Base-by-base conservation (phyloP, 92 coral and sea anemone genomes). In the Porites lobata region DNA sequence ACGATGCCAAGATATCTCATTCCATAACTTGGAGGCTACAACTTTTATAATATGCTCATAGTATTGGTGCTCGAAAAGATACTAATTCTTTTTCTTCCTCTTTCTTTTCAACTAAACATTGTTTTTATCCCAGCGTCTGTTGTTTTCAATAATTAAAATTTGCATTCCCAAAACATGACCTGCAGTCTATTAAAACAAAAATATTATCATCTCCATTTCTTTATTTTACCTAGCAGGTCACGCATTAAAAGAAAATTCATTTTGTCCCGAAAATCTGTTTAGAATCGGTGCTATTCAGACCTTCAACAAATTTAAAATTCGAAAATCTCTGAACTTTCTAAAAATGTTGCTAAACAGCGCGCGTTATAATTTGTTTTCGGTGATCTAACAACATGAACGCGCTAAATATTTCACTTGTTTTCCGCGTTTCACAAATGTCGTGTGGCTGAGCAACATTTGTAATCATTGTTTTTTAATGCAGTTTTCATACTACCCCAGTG, bases 41-140 rank as follows among this genome's bases (percentile, higher is more conserved):
- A 38, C 47, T 38, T 38, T 38, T 38, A 38, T 38, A 38, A 38
- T 38, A 38, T 38, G 5, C 47, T 38, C 47, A 38, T 38, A 38
- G 47, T 38, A 53, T 32, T 56, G 3, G 65, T 53, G 65, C 5
- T 3, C 47, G 6, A 38, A 3, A 38, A 38, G 24, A 20, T 52
- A 13, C 64, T 15, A 20, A 56, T 5, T 20, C 14, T 56, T 22
- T 53, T 19, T 11, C 57, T 76, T 26, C 9, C 19, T 21, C 56
- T 76, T 47, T n/a, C 14, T 52, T 24, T 22, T 52, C 21, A 19
- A 75, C 79, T 52, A 75, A 54, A 75, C 79, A 56, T 38, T 76
- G 83, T 62, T 79, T 65, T 32, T 72, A 79, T 6, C 51, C 29
- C 83, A 64, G 21, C 56, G 54, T 38, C 47, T 38, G 47, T 81